Conservation (phyloP, 2,888 invertebrate genomes). For the Melanargia galathea region DNA sequence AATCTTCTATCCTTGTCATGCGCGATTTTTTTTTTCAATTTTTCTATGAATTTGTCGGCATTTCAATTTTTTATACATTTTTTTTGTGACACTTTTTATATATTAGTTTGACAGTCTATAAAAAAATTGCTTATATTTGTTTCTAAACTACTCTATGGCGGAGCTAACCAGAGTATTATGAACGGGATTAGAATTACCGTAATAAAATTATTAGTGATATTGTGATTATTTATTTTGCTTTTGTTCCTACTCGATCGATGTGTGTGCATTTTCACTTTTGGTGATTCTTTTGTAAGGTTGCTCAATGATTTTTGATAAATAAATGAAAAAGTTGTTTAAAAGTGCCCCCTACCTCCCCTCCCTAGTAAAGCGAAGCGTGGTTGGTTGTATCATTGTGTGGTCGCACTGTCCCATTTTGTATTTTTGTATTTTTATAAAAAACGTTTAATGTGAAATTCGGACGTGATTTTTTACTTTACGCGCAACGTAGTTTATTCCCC, state of each 20-base stretch:
- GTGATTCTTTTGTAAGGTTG: constrained; percentile 70
- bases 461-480: constrained; percentile 74
- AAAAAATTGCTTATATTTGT: not conserved
- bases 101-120: constrained; percentile 29
- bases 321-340: constrained; percentile 53
- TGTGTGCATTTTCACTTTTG: constrained; percentile 59
- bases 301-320: constrained; percentile 69
- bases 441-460: constrained; percentile 75
- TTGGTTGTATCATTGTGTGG: constrained; percentile 64
- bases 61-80: constrained; percentile 48
- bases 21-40: constrained; percentile 45
- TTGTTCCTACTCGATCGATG: constrained; percentile 43
- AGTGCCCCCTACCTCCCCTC: constrained; percentile 70
- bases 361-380: constrained; percentile 68
- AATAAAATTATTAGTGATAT: not conserved
- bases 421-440: constrained; percentile 82
- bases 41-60: constrained; percentile 44
- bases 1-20: constrained; percentile 31
- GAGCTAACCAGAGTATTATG: not conserved
- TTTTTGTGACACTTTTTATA: constrained; percentile 55
- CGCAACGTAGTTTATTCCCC: constrained; percentile 65
- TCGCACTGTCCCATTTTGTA: constrained; percentile 82
- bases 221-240: constrained; percentile 27
- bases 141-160: constrained; percentile 6
- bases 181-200: constrained; percentile 4